phyloP scores from a whole-genome alignment of 2,797 vertebrate species.

The Oreochromis grahami region DNA sequence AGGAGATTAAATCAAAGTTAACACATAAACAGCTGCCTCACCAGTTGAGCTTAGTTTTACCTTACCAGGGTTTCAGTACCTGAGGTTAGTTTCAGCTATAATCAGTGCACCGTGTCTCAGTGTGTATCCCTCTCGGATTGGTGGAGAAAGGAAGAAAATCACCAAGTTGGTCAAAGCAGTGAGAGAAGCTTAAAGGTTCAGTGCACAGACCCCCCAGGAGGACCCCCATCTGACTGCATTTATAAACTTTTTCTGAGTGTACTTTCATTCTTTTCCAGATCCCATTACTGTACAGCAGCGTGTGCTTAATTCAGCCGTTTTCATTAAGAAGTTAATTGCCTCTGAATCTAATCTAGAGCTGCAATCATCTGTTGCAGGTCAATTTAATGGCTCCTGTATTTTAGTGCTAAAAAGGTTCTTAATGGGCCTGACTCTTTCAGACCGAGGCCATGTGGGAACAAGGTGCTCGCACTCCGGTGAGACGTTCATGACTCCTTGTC shows the following conservation, averaged over 20 bases:
- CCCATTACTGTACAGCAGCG: not conserved
- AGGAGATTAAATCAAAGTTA: not conserved
- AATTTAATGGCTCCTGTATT: constrained; percentile 9
- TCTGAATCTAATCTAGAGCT: constrained; percentile 11
- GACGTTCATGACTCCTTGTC: not conserved
- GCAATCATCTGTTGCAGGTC: constrained; percentile 1
- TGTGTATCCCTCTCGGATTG: fast-evolving
- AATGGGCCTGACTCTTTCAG: not conserved
- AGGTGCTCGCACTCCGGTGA: not conserved
- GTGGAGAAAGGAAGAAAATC: not conserved
- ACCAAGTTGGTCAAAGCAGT: not conserved
- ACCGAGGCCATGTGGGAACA: constrained; percentile 6
- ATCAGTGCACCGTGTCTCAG: not conserved
- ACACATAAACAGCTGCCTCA: not conserved
- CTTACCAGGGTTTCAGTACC: not conserved
- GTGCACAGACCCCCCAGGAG: not conserved
- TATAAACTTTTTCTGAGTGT: not conserved
- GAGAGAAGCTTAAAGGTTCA: not conserved
- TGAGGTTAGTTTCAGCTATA: not conserved
- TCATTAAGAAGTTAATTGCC: not conserved
- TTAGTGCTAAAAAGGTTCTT: not conserved
- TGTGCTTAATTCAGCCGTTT: not conserved
- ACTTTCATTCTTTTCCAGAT: not conserved
- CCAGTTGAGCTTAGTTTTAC: not conserved
- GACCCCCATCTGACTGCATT: constrained; percentile 1